Conservation (phyloP, 2,888 invertebrate genomes). For the Himalopsyche kuldschensis region DNA sequence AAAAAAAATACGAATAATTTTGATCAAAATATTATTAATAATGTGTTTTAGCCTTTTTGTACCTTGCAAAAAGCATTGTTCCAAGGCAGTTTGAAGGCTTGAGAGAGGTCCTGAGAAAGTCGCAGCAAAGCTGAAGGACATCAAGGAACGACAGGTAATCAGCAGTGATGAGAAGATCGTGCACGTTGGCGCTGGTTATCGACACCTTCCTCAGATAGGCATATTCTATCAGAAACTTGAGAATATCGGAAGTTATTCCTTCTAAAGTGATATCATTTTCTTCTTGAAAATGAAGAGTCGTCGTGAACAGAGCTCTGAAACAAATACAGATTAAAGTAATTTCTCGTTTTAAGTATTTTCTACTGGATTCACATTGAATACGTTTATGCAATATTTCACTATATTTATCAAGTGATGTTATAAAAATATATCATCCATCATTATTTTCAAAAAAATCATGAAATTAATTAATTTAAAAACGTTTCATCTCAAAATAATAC, state of each 20-base stretch:
- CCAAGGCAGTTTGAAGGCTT: slow-evolving; percentile 81
- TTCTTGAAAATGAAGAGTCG: slow-evolving; percentile 69
- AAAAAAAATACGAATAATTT: too few relatives aligned
- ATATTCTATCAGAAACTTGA: slow-evolving; percentile 79
- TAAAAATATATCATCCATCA: too few relatives aligned
- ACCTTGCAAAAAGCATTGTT: slow-evolving; percentile 81
- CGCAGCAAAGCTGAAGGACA: slow-evolving; percentile 78
- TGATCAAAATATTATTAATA: too few relatives aligned
- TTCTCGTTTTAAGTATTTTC: too few relatives aligned
- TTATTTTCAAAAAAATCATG: too few relatives aligned
- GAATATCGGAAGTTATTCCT: slow-evolving; percentile 75
- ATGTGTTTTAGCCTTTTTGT: too few relatives aligned
- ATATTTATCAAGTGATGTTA: too few relatives aligned
- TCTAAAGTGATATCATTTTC: slow-evolving; percentile 74
- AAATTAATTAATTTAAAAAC: too few relatives aligned
- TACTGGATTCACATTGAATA: too few relatives aligned
- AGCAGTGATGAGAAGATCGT: slow-evolving; percentile 78
- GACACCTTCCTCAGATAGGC: slow-evolving; percentile 80
- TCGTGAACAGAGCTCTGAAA: slow-evolving; percentile 78
- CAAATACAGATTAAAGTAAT: too few relatives aligned
- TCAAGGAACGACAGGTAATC: slow-evolving; percentile 87
- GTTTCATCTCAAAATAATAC: too few relatives aligned
- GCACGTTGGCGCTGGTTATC: slow-evolving; percentile 77
- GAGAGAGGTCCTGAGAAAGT: slow-evolving; percentile 70
- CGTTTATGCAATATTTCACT: too few relatives aligned